These are phyloP conservation scores for Cyphomyrmex costatus DNA, from an alignment of 1,140 invertebrate genomes.

Conservation along the genomic window DNA sequence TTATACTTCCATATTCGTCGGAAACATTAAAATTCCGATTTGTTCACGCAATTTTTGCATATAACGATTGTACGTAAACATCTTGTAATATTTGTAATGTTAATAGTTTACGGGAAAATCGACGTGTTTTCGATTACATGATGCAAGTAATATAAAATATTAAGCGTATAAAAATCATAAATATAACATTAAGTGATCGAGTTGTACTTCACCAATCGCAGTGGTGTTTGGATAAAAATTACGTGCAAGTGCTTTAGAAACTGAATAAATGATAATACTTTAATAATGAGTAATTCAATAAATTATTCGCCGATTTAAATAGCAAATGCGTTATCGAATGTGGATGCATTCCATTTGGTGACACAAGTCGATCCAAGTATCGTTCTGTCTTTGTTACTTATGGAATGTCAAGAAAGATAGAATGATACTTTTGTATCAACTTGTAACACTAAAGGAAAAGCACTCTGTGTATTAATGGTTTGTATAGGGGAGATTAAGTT, in stretches of 20 bases:
- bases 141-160: conserved; percentile 1
- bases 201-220: neutral
- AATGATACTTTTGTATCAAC: too few relatives aligned
- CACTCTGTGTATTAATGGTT: neutral
- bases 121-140: conserved; percentile 5
- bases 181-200: neutral
- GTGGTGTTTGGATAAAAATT: conserved; percentile 6
- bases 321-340: neutral
- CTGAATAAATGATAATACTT: neutral
- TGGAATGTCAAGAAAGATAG: too few relatives aligned
- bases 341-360: too few relatives aligned
- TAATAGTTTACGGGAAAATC: neutral
- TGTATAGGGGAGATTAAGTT: neutral
- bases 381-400: too few relatives aligned
- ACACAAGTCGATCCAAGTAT: too few relatives aligned
- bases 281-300: neutral
- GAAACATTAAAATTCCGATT: neutral
- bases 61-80: conserved; percentile 1
- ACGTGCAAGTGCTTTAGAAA: neutral
- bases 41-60: conserved; percentile 8
- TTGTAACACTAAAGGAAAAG: too few relatives aligned
- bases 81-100: neutral
- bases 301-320: neutral
- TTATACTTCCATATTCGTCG: neutral
- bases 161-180: neutral